Conservation (phyloP, 2,113 vertebrate genomes). For the Rhinichthys klamathensis region DNA sequence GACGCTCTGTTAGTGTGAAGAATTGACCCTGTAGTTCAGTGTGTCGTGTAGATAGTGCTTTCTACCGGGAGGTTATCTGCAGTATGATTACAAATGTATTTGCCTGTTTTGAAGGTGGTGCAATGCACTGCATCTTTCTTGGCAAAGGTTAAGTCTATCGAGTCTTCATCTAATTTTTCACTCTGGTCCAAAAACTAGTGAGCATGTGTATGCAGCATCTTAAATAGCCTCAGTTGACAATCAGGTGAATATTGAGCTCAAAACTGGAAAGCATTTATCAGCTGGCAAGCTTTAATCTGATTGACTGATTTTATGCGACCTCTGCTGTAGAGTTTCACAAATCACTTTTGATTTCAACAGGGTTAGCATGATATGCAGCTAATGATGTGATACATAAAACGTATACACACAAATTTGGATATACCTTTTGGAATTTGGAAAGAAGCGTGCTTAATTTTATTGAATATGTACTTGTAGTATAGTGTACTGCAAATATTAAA, state of each 20-base stretch:
- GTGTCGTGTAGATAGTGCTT: not conserved
- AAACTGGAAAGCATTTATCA: not conserved
- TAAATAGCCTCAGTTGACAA: not conserved
- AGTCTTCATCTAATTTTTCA: not conserved
- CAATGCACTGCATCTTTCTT: not conserved
- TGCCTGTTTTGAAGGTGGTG: not conserved
- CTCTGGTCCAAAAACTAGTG: not conserved
- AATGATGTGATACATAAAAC: too few species aligned
- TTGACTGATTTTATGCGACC: not conserved
- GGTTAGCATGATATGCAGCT: not conserved
- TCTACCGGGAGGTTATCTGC: not conserved
- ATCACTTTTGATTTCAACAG: not conserved
- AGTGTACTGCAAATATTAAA: too few species aligned
- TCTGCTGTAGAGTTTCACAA: not conserved
- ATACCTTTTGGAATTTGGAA: too few species aligned
- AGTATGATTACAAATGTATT: slow-evolving; percentile 19
- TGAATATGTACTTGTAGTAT: too few species aligned
- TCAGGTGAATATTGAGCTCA: not conserved
- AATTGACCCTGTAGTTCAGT: slow-evolving; percentile 9
- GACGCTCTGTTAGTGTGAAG: slow-evolving; percentile 4
- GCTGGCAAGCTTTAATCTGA: not conserved
- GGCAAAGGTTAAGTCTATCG: not conserved
- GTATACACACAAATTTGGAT: too few species aligned
- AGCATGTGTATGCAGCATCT: not conserved
- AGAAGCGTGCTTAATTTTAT: too few species aligned